Evolutionary conservation across 2,113 vertebrate genomes (phyloP).

Genomic region (Neodon shergylaensis): DNA sequence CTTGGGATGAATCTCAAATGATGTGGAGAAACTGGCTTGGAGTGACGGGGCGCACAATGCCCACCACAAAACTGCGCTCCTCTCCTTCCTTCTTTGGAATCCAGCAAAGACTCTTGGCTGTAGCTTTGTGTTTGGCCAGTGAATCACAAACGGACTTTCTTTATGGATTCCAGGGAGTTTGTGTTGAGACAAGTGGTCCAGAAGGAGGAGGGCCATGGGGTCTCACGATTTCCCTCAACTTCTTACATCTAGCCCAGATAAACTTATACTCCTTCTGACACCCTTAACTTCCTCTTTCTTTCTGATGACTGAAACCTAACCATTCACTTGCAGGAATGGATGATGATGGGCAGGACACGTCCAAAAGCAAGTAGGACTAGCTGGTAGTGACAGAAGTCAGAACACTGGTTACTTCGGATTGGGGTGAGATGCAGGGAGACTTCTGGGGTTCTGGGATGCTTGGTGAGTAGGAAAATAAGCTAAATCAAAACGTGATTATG

Average conservation of each 20-base stretch:
- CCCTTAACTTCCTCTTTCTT: background rate
- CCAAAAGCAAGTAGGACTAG: background rate
- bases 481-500: background rate
- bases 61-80: fast-evolving
- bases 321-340: background rate
- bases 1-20: background rate
- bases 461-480: background rate
- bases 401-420: too few species aligned
- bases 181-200: background rate
- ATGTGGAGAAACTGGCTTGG: background rate
- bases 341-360: background rate
- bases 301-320: background rate
- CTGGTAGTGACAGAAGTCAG: background rate
- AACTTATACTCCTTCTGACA: background rate
- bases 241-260: background rate
- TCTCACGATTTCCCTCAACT: background rate
- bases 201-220: background rate
- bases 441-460: background rate
- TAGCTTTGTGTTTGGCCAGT: background rate
- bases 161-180: background rate
- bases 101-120: background rate
- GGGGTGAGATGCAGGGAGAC: background rate
- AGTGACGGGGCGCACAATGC: fast-evolving
- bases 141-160: background rate
- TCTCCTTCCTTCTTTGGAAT: background rate